A percentile compares a stretch with the other conserved stretches of the same genome.
Evolutionary conservation across 2,888 invertebrate species (phyloP).

Genomic region (Chaitophorus viminalis): DNA sequence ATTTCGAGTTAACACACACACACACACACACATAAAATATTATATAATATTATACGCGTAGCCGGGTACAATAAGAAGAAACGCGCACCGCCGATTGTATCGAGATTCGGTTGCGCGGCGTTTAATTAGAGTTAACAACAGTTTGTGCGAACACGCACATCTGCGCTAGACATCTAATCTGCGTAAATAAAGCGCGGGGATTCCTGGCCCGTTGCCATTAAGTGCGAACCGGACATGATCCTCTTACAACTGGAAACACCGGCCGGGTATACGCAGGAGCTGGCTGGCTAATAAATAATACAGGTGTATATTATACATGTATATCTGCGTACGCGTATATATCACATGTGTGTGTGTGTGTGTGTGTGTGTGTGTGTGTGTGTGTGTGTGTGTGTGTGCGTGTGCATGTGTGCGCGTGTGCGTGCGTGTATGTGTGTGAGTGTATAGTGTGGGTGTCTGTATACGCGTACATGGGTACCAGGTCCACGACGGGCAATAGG

Average conservation of each 20-base stretch:
- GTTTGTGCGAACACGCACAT: constrained; percentile 48
- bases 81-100: constrained; percentile 22
- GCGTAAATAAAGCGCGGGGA: constrained; percentile 58
- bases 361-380: not conserved
- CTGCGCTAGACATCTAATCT: constrained; percentile 55
- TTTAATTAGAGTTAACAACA: constrained; percentile 57
- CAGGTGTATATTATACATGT: constrained; percentile 31
- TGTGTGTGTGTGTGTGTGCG: not conserved
- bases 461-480: not conserved
- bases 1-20: not conserved
- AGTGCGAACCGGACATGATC: constrained; percentile 61
- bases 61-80: not conserved
- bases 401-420: not conserved
- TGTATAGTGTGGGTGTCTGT: not conserved
- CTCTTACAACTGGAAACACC: constrained; percentile 55
- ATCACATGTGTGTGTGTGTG: not conserved
- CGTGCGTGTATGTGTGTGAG: not conserved
- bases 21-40: too few relatives aligned
- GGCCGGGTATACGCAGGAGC: not conserved
- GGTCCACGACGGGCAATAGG: constrained; percentile 43
- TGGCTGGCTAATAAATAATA: constrained; percentile 53
- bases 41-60: too few relatives aligned
- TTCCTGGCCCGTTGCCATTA: constrained; percentile 58
- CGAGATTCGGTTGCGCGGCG: not conserved
- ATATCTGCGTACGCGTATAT: not conserved